Evolutionary conservation across 2,113 vertebrate genomes (phyloP), one percentile per base, ranked within the genome.

Genomic region (Triplophysa rosa): DNA sequence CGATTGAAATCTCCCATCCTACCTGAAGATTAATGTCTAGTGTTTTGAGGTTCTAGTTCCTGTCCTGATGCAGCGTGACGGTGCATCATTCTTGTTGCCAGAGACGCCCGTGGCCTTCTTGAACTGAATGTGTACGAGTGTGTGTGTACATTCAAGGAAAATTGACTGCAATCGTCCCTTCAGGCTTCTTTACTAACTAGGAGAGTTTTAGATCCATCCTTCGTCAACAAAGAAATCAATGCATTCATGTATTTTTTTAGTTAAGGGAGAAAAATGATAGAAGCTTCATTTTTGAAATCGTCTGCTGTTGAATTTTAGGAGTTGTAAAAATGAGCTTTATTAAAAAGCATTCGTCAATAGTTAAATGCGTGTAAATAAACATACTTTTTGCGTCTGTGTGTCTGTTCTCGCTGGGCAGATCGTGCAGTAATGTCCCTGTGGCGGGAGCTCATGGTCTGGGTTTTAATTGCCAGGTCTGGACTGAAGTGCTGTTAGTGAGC

Each of bases 91-190:
- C 62, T 76, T 67, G 75, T 37, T 49, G 61, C 75, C 75, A 72
- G 54, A 62, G 63, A 62, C 19, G 68, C 69, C 78, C 79, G 37
- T 67, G 73, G 42, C 26, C 61, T 66, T 24, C 81, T 58, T 82
- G 69, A 82, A 76, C 76, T 58, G 64, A 33, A 59, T 73, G 74
- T 76, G 85, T 76, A 88, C 87, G 83, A 85, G 89, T 87, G 87
- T 84, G 79, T 47, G 17, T 26, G 61, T 67, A 26, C 29, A 29
- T 29, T 29, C 4, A 29, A 29, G 40, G 40, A 42, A 42, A 42
- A 42, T 42, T 42, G 2, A 8, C 40, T 42, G 40, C 7, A 42
- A 42, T 42, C 10, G 11, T 45, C 10, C 10, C 42, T 45, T 45
- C 8, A 12, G 42, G 42, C 42, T 12, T 56, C 42, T 52, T 6